Conservation (phyloP, 2,888 invertebrate genomes). For the Drosophila lacicola region DNA sequence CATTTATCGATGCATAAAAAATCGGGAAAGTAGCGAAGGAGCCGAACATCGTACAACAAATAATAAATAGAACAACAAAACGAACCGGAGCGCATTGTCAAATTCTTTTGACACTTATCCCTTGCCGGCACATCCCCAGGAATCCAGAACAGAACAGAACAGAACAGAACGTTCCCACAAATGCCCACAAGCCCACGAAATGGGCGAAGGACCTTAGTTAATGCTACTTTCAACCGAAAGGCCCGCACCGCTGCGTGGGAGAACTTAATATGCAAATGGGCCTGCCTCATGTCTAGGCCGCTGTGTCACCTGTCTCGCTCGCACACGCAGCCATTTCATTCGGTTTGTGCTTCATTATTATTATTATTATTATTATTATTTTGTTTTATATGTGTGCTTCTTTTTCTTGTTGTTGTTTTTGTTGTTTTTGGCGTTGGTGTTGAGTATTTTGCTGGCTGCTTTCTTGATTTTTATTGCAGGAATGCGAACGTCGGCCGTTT, state of each 20-base stretch:
- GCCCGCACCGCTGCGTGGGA: conserved; percentile 17
- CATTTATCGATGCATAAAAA: conserved; percentile 73
- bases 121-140: conserved; percentile 47
- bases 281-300: conserved; percentile 58
- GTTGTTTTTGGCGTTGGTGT: conserved; percentile 37
- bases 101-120: conserved; percentile 83
- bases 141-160: conserved; percentile 3
- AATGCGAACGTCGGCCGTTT: conserved; percentile 81
- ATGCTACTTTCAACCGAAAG: conserved; percentile 17
- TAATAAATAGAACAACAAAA: conserved; percentile 48
- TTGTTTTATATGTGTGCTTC: conserved; percentile 57
- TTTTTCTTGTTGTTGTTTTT: conserved; percentile 10
- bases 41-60: conserved; percentile 20
- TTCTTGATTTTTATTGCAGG: conserved; percentile 80
- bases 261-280: conserved; percentile 69
- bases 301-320: conserved; percentile 74
- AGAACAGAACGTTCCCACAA: neutral
- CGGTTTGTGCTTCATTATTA: conserved; percentile 62
- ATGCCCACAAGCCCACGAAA: neutral
- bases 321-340: conserved; percentile 56
- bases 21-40: conserved; percentile 31
- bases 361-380: conserved; percentile 77
- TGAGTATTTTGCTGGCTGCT: conserved; percentile 63
- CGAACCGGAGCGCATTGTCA: conserved; percentile 70
- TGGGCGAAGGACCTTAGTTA: conserved; percentile 39